A percentile compares a stretch with the other conserved stretches of the same genome.
These are phyloP conservation scores for Lepus timidus DNA, from an alignment of 2,113 vertebrate genomes.

Conservation along the genomic window DNA sequence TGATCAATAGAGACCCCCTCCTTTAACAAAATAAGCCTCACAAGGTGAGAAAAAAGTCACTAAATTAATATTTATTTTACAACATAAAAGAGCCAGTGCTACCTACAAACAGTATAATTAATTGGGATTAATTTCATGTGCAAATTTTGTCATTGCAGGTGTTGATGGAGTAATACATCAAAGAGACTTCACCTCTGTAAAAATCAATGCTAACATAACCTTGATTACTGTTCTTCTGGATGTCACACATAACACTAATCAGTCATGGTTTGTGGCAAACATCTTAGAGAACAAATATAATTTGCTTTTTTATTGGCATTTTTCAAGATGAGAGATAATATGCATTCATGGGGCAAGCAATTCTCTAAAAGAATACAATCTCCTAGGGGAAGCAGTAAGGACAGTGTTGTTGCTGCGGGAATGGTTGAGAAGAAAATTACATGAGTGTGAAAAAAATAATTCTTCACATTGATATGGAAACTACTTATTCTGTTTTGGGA, in stretches of 20 bases:
- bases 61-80: constrained; percentile 89
- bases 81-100: constrained; percentile 83
- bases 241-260: constrained; percentile 88
- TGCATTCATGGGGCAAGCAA: constrained; percentile 51
- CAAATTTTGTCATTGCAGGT: constrained; percentile 87
- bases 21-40: constrained; percentile 73
- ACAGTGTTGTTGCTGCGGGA: background rate
- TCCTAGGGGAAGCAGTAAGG: constrained; percentile 70
- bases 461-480: constrained; percentile 40
- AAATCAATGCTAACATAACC: constrained; percentile 90
- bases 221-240: constrained; percentile 89
- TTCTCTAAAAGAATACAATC: constrained; percentile 75
- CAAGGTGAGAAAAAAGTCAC: constrained; percentile 84
- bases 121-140: constrained; percentile 90
- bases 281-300: constrained; percentile 87
- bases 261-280: constrained; percentile 87
- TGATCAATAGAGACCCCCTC: constrained; percentile 82
- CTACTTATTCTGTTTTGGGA: constrained; percentile 6
- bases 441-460: constrained; percentile 58
- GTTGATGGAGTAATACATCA: constrained; percentile 90
- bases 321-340: constrained; percentile 83
- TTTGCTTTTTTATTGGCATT: constrained; percentile 87
- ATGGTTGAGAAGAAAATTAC: constrained; percentile 71
- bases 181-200: constrained; percentile 86
- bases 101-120: constrained; percentile 87